A percentile compares a stretch with the other conserved stretches of the same genome.
Conservation (phyloP, 2,113 vertebrate species). For the Prietella phreatophila region DNA sequence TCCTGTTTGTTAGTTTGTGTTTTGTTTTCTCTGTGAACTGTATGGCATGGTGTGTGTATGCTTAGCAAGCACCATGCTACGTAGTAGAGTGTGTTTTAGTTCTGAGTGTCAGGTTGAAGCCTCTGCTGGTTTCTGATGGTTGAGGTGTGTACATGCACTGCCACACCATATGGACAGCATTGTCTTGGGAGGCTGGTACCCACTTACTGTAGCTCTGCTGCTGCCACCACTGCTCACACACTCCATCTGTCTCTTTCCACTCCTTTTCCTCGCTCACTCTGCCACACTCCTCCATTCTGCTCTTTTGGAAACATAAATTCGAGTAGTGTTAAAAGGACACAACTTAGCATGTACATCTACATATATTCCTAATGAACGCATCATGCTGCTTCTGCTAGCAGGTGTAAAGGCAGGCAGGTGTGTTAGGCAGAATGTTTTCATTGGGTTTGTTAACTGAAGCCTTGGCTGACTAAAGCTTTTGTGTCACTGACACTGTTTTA, state of each 20-base stretch:
- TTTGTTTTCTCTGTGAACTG: background rate
- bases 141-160: slow-evolving; percentile 51
- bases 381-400: slow-evolving; percentile 20
- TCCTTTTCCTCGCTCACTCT: slow-evolving; percentile 23
- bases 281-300: slow-evolving; percentile 5
- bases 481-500: slow-evolving; percentile 46
- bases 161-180: slow-evolving; percentile 73
- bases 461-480: slow-evolving; percentile 17
- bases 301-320: slow-evolving; percentile 43
- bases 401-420: slow-evolving; percentile 40
- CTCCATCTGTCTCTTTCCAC: slow-evolving; percentile 52
- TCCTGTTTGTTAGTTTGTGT: background rate
- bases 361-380: slow-evolving; percentile 27
- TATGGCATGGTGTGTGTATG: slow-evolving; percentile 14
- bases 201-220: slow-evolving; percentile 71
- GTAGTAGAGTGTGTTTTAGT: slow-evolving; percentile 49
- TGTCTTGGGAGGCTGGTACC: slow-evolving; percentile 74
- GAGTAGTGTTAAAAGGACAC: slow-evolving; percentile 37
- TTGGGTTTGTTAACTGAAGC: slow-evolving; percentile 40
- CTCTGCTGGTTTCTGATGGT: slow-evolving; percentile 32
- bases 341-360: background rate
- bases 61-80: slow-evolving; percentile 28
- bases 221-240: slow-evolving; percentile 67
- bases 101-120: slow-evolving; percentile 27
- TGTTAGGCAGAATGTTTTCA: slow-evolving; percentile 38